Base-by-base conservation (phyloP, 2,888 invertebrate genomes). In the Nowickia ferox region DNA sequence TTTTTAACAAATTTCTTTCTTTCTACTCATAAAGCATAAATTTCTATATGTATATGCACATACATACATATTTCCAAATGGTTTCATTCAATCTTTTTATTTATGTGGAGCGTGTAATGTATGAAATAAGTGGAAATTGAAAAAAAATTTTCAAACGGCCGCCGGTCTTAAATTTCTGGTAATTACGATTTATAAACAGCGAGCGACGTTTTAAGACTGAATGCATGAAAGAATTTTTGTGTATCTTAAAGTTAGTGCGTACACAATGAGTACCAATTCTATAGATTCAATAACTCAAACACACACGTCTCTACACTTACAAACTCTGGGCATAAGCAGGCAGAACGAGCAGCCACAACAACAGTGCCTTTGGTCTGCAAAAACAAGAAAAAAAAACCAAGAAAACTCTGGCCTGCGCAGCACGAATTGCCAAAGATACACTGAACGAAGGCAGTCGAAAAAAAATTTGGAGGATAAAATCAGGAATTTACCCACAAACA, bases 201-300 rank as follows among this genome's bases (percentile, higher is more conserved):
- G 89, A 89, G 88, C 90, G 90, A 90, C 89, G 89, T 89, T 90
- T 89, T 88, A 88, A 89, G 89, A 90, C 90, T 90, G 87, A 90
- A 81, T 87, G 71, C 87, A 84, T 87, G 87, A 83, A 86, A 86
- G 86, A 87, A 87, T 87, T 88, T 88, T 88, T 88, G 88, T 88
- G 88, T 88, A 88, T 88, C 88, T 88, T 88, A 87, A 80, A 86
- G 88, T 84, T 76, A 76, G 81, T 82, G 82, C 84, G 86, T 84
- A 80, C 42, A 71, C 83, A 68, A 78, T 74, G 83, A 84, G 83
- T 68, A 84, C 53, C 51, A 72, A 72, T 84, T 84, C 72, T 78
- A 84, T 84, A 72, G 77, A 84, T 80, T 84, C 66, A 82, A 40
- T 71, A 69, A 59, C 22, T 11, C 48, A 77, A 9, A 57, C 57